These are phyloP conservation scores for Melanostoma mellinum DNA, from an alignment of 2,888 invertebrate genomes.

Conservation along the genomic window DNA sequence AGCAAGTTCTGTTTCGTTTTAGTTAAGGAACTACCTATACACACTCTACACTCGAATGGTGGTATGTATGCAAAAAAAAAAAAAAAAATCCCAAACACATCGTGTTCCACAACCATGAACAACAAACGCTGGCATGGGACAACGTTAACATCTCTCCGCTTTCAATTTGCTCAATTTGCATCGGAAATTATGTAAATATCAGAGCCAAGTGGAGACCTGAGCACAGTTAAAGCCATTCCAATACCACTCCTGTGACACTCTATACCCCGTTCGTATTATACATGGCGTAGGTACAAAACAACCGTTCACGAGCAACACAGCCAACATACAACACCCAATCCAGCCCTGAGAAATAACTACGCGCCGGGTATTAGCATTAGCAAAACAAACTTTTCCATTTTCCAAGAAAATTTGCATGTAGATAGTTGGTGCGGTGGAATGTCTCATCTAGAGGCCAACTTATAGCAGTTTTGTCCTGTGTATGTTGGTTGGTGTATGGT, in stretches of 20 bases:
- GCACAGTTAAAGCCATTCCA: slow-evolving; percentile 70
- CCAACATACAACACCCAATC: slow-evolving; percentile 19
- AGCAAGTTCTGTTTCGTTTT: slow-evolving; percentile 49
- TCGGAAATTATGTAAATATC: slow-evolving; percentile 73
- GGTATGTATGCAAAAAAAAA: neutral
- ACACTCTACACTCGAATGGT: neutral
- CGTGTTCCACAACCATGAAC: slow-evolving; percentile 34
- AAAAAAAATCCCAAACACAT: slow-evolving; percentile 11
- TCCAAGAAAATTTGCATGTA: slow-evolving; percentile 67
- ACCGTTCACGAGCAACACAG: slow-evolving; percentile 17
- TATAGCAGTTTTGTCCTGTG: slow-evolving; percentile 31
- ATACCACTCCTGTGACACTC: slow-evolving; percentile 63
- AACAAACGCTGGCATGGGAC: slow-evolving; percentile 63
- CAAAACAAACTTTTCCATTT: slow-evolving; percentile 71
- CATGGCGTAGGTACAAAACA: slow-evolving; percentile 27
- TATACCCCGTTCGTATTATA: slow-evolving; percentile 24
- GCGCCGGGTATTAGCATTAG: slow-evolving; percentile 68
- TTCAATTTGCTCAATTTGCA: slow-evolving; percentile 73
- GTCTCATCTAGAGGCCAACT: slow-evolving; percentile 43
- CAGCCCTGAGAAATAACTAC: slow-evolving; percentile 66
- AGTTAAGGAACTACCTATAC: slow-evolving; percentile 49
- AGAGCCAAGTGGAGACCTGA: slow-evolving; percentile 68
- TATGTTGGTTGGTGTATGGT: neutral
- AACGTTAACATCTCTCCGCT: slow-evolving; percentile 72
- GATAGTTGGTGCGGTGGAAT: slow-evolving; percentile 50